Evolutionary conservation across 1,140 invertebrate species (phyloP), one percentile per base, ranked within the genome.

Genomic region (Odontomachus brunneus): DNA sequence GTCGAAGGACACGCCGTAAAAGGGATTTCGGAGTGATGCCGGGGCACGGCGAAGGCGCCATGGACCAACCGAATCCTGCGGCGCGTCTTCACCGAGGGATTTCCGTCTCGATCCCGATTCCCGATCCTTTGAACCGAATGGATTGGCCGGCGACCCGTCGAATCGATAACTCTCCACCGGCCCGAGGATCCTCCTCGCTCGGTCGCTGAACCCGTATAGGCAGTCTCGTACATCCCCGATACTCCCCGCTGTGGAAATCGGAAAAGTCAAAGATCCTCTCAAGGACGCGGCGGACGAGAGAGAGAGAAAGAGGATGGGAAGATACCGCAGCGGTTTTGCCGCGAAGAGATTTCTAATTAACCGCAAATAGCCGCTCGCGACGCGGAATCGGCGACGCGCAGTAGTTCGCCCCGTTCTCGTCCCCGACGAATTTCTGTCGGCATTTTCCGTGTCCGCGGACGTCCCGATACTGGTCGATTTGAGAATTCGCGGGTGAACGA

Each of bases 1-100:
- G 75, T 88, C 86, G 84, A 86, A 89, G 87, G 87, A 87, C 84
- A 89, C 66, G 72, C 69, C 75, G 82, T 89, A 89, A 89, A 89
- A 76, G 87, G 87, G 84, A 89, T 89, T 89, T 89, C 60, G 53
- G 55, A 33, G 67, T 71, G 75, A 69, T 60, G 66, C 74, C 82
- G 55, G 22, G 49, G 57, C 22, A 75, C 19, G 65, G 2, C 26
- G 82, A 53, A 38, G 73, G 57, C 57, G 48, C 5, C 80, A 57
- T 29, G 53, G 53, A 53, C 78, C 83, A 78, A 85, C 63, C 71
- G 82, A 69, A 83, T 85, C 63, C 72, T 29, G 33, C 60, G n/a
- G 22, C 51, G 55, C 60, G 55, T 84, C 59, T 73, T 83, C 84
- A 74, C 51, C 72, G 19, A 15, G 55, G 73, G 75, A 71, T 85